Evolutionary conservation across 2,888 invertebrate species (phyloP).

Genomic region (Junonia oenone): DNA sequence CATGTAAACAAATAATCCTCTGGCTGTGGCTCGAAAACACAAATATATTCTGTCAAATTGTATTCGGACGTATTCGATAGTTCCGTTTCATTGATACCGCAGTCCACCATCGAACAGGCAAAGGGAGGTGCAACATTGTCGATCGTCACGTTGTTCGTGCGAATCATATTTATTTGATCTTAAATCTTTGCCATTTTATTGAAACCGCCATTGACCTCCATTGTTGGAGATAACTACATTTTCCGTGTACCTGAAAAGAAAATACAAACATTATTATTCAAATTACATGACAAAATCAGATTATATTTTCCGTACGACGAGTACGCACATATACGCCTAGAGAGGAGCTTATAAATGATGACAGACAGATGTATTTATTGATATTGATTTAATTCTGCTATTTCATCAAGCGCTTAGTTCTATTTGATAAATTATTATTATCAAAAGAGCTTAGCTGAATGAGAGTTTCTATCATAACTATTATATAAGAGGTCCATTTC

Average conservation of each 20-base stretch:
- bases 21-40: conserved; percentile 42
- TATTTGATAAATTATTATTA: no score
- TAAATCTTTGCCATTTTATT: background rate
- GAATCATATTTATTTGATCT: conserved; percentile 7
- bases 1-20: conserved; percentile 52
- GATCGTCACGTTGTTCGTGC: conserved; percentile 2
- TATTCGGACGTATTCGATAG: conserved; percentile 15
- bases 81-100: conserved; percentile 4
- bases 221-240: background rate
- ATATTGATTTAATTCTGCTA: no score
- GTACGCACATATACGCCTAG: no score
- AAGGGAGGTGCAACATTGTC: background rate
- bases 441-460: no score
- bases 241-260: conserved; percentile 3
- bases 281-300: no score
- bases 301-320: no score
- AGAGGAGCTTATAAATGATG: no score
- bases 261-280: background rate
- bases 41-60: conserved; percentile 22
- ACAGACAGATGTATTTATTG: no score
- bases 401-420: no score
- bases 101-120: conserved; percentile 4
- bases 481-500: no score
- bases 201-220: background rate
- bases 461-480: no score